These are phyloP conservation scores for Tokudaia tokunoshimensis DNA, from an alignment of 2,797 vertebrate species.

Conservation along the genomic window DNA sequence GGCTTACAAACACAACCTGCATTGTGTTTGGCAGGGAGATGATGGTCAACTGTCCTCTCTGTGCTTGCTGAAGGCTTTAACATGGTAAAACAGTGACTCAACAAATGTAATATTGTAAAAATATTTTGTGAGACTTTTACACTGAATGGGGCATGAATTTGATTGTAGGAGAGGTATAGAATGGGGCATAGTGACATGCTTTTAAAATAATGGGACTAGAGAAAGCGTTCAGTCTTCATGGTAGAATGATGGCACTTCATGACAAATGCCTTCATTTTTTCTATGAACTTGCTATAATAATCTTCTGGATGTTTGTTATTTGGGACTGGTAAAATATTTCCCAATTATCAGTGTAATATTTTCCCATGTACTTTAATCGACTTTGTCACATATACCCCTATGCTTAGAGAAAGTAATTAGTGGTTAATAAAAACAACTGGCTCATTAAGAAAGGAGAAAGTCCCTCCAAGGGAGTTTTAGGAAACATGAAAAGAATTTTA, in stretches of 20 bases:
- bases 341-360: slow-evolving; percentile 77
- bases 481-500: slow-evolving; percentile 67
- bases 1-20: background rate
- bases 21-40: background rate
- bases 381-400: slow-evolving; percentile 78
- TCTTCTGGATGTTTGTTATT: slow-evolving; percentile 70
- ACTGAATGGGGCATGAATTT: slow-evolving; percentile 39
- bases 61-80: background rate
- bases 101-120: background rate
- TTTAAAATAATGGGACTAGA: slow-evolving; percentile 34
- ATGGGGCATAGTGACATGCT: slow-evolving; percentile 37
- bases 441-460: slow-evolving; percentile 81
- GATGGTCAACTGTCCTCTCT: background rate
- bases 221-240: slow-evolving; percentile 13
- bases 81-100: background rate
- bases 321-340: slow-evolving; percentile 75
- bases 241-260: slow-evolving; percentile 47
- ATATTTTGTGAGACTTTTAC: slow-evolving; percentile 14
- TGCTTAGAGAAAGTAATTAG: slow-evolving; percentile 84
- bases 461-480: slow-evolving; percentile 68
- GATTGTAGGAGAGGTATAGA: slow-evolving; percentile 31
- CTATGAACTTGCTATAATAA: slow-evolving; percentile 61
- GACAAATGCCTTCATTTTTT: slow-evolving; percentile 73
- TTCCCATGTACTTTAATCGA: slow-evolving; percentile 81
- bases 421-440: slow-evolving; percentile 84